Evolutionary conservation across 2,888 invertebrate genomes (phyloP).

Genomic region (Augochlorella aurata): DNA sequence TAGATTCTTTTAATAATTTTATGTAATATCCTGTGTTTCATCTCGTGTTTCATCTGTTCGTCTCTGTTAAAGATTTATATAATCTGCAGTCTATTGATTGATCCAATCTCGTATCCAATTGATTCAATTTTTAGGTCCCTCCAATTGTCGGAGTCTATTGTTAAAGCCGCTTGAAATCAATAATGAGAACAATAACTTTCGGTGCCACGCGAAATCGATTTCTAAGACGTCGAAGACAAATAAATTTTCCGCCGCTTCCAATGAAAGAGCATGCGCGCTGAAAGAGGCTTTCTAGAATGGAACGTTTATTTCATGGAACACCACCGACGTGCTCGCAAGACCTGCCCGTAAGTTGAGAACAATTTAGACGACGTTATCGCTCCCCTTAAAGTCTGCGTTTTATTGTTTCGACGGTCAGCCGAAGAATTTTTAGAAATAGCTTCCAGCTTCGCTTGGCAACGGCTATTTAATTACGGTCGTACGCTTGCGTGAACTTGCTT

Average conservation of each 20-base stretch:
- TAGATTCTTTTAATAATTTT: no score
- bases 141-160: no score
- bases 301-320: slow-evolving; percentile 38
- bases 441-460: not conserved
- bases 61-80: no score
- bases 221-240: slow-evolving; percentile 12
- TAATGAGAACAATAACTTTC: no score
- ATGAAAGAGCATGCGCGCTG: not conserved
- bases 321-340: slow-evolving; percentile 14
- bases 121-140: no score
- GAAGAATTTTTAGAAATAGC: slow-evolving; percentile 6
- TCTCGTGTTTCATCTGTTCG: no score
- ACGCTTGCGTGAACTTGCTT: not conserved
- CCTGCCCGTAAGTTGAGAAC: slow-evolving; percentile 21
- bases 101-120: no score
- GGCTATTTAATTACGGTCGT: slow-evolving; percentile 11
- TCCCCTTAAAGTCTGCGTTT: slow-evolving; percentile 28
- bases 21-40: no score
- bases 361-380: slow-evolving; percentile 42
- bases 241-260: slow-evolving; percentile 9
- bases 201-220: no score
- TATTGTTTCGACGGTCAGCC: slow-evolving; percentile 20
- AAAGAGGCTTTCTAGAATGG: slow-evolving; percentile 25
- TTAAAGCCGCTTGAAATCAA: no score
- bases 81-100: no score